A percentile compares a stretch with the other conserved stretches of the same genome.
phyloP scores from a whole-genome alignment of 2,797 vertebrate genomes.

The Falco concolor region DNA sequence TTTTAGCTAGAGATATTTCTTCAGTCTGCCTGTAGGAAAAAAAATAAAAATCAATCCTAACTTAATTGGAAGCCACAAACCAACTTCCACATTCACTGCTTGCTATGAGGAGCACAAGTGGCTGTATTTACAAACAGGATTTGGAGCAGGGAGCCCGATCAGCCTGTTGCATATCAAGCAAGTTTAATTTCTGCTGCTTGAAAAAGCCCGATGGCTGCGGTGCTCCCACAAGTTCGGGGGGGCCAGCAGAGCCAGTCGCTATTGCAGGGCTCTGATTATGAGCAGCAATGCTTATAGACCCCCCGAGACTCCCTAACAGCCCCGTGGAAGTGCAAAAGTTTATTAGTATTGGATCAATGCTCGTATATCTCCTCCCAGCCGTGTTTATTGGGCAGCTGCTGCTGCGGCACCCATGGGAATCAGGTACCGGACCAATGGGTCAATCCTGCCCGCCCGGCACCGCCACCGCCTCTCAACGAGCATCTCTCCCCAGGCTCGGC shows the following conservation, averaged over 20 bases:
- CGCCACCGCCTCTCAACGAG: rapidly evolving
- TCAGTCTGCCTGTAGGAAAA: conserved; percentile 71
- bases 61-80: conserved; percentile 87
- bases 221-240: neutral
- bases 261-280: neutral
- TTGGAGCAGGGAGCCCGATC: conserved; percentile 17
- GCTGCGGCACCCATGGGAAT: rapidly evolving
- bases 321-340: neutral
- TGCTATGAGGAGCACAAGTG: conserved; percentile 15
- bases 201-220: rapidly evolving
- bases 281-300: neutral
- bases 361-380: rapidly evolving
- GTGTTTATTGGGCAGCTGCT: neutral
- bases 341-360: neutral
- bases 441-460: rapidly evolving
- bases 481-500: neutral
- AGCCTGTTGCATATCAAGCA: conserved; percentile 33
- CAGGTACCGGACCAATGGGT: rapidly evolving
- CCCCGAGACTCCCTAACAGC: neutral
- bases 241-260: rapidly evolving
- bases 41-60: conserved; percentile 87
- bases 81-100: conserved; percentile 77
- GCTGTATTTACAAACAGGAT: conserved; percentile 38
- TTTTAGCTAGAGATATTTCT: conserved; percentile 81
- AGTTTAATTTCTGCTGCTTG: conserved; percentile 43